Evolutionary conservation across 2,797 vertebrate genomes (phyloP).

Genomic region (Malurus leucopterus): DNA sequence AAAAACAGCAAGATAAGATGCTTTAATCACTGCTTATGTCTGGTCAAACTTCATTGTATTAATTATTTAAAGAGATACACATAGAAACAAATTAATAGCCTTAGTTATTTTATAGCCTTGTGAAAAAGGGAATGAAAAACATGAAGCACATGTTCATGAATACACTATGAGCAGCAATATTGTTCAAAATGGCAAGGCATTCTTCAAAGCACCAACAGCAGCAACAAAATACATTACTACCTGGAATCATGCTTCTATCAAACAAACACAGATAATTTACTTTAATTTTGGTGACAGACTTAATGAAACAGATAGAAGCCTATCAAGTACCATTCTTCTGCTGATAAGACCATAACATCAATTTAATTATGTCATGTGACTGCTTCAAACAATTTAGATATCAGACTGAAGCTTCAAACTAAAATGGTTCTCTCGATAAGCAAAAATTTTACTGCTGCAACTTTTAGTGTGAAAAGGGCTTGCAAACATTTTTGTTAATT

Average conservation of each 20-base stretch:
- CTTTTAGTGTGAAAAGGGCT: slow-evolving; percentile 82
- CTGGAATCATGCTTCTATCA: neutral
- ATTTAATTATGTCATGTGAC: slow-evolving; percentile 49
- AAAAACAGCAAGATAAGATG: neutral
- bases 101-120: slow-evolving; percentile 18
- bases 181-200: neutral
- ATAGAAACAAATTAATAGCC: slow-evolving; percentile 32
- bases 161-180: neutral
- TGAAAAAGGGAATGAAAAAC: neutral
- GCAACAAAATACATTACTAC: neutral
- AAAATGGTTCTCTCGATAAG: slow-evolving; percentile 67
- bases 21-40: neutral
- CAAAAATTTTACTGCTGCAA: slow-evolving; percentile 77
- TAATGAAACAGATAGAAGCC: slow-evolving; percentile 33
- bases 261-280: slow-evolving; percentile 18
- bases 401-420: slow-evolving; percentile 53
- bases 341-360: slow-evolving; percentile 15
- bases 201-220: neutral
- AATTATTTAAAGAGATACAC: slow-evolving; percentile 47
- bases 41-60: slow-evolving; percentile 33
- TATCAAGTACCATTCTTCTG: neutral
- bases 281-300: neutral
- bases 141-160: neutral
- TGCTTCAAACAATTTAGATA: slow-evolving; percentile 62
- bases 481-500: slow-evolving; percentile 98